Evolutionary conservation across 1,140 invertebrate genomes (phyloP), one percentile per base, ranked within the genome.

Genomic region (Neodiprion virginianus): DNA sequence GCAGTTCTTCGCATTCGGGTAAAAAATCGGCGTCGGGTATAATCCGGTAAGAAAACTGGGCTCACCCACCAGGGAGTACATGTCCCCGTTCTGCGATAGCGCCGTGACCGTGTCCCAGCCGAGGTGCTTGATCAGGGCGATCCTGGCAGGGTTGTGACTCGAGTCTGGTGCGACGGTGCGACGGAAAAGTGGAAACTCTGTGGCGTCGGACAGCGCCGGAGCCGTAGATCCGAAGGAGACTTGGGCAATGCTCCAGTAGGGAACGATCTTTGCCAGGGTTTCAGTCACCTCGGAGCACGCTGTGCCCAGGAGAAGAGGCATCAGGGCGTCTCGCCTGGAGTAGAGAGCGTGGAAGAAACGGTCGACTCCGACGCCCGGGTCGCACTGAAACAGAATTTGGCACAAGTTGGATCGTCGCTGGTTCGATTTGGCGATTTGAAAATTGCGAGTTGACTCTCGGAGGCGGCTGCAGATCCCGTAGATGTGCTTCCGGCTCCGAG

Each of bases 301-400:
- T 1, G 94, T 93, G n/a, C 95, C 96, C 50, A 98, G 88, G 21
- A 97, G 83, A 87, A 95, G 92, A 48, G 94, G 89, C 90, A 97
- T 94, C 23, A 92, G 80, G 8, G 92, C 91, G n/a, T 91, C 90
- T 9, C 91, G 89, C 50, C 83, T 84, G 0, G 93, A 93, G 88
- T 97, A 97, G n/a, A 97, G 89, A 8, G 96, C 94, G 88, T 97
- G 94, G 88, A 96, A 97, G 82, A 97, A 96, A 69, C 95, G 92
- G 85, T 97, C 95, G 67, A 96, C 94, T 1, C 94, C 96, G 11
- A 95, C 93, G 11, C 96, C 96, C 7, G 96, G 93, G 88, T 97
- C 96, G 83, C 96, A 97, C 96, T 98, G 88, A 90, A 90, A 74
- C 50, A 79, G 0, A 76, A 72, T 14, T 61, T 40, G 28, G 53